Conservation (phyloP, 2,888 invertebrate species). For the Crepidodera aurea region DNA sequence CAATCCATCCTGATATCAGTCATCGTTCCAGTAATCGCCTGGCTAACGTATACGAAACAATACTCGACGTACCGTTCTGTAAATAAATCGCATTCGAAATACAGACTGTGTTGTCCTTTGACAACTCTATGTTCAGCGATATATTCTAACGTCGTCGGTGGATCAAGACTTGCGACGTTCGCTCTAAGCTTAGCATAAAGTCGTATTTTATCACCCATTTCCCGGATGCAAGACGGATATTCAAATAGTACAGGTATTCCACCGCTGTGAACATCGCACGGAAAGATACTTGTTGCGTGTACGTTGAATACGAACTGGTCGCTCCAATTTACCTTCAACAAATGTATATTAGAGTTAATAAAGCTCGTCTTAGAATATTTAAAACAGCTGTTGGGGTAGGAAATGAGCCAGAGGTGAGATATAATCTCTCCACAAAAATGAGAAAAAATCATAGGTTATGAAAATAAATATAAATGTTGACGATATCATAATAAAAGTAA, state of each 20-base stretch:
- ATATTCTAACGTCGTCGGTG: conserved; percentile 71
- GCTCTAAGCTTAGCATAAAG: conserved; percentile 78
- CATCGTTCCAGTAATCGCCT: conserved; percentile 85
- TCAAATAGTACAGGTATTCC: conserved; percentile 83
- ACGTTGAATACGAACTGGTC: conserved; percentile 86
- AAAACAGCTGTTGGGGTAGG: too few relatives aligned
- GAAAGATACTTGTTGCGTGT: conserved; percentile 82
- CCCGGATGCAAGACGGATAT: conserved; percentile 83
- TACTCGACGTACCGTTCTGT: conserved; percentile 85
- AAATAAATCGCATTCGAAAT: conserved; percentile 84
- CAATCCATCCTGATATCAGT: conserved; percentile 86
- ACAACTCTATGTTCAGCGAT: conserved; percentile 67
- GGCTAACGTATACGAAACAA: conserved; percentile 88
- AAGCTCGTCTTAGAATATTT: too few relatives aligned
- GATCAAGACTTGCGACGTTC: conserved; percentile 73
- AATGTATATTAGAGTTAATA: not conserved
- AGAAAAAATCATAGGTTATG: too few relatives aligned
- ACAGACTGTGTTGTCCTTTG: conserved; percentile 77
- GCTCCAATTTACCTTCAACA: conserved; percentile 78
- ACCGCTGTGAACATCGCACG: conserved; percentile 75
- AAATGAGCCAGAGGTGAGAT: too few relatives aligned
- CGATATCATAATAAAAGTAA: too few relatives aligned
- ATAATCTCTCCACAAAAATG: too few relatives aligned
- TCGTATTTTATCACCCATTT: conserved; percentile 79
- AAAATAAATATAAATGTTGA: too few relatives aligned